A percentile compares a stretch with the other conserved stretches of the same genome.
phyloP scores from a whole-genome alignment of 2,797 vertebrate genomes.

The Arrhamphus sclerolepis region DNA sequence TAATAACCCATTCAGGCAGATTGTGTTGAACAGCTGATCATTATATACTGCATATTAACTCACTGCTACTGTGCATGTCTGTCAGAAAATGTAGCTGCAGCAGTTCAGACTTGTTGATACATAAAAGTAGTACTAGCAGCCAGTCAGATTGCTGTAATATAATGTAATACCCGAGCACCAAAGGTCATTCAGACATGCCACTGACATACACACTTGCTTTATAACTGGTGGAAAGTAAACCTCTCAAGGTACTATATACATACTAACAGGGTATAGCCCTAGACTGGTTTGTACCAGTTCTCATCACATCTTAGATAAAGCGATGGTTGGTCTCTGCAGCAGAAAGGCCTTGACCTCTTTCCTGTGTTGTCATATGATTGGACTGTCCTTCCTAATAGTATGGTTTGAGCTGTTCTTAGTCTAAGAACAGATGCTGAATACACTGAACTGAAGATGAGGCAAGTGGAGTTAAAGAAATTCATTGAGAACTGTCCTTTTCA shows the following conservation, averaged over 20 bases:
- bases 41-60: too few relatives aligned
- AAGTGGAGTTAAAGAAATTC: slow-evolving; percentile 1
- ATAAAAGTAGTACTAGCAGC: too few relatives aligned
- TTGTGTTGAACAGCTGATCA: too few relatives aligned
- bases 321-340: slow-evolving; percentile 19
- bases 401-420: too few relatives aligned
- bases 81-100: too few relatives aligned
- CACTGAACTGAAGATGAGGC: neutral
- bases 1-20: too few relatives aligned
- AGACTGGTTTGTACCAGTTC: slow-evolving; percentile 3
- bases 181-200: neutral
- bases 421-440: too few relatives aligned
- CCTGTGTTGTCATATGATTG: slow-evolving; percentile 25
- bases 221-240: neutral
- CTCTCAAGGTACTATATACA: neutral
- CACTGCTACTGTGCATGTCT: too few relatives aligned
- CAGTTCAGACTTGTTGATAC: too few relatives aligned
- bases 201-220: neutral
- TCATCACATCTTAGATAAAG: slow-evolving; percentile 13
- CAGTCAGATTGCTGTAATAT: too few relatives aligned
- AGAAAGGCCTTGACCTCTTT: slow-evolving; percentile 29
- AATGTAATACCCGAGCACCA: too few relatives aligned
- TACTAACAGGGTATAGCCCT: neutral
- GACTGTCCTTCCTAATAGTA: too few relatives aligned
- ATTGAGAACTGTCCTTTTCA: slow-evolving; percentile 22